These are phyloP conservation scores for Lycodopsis pacificus DNA, from an alignment of 2,797 vertebrate genomes.

Conservation along the genomic window DNA sequence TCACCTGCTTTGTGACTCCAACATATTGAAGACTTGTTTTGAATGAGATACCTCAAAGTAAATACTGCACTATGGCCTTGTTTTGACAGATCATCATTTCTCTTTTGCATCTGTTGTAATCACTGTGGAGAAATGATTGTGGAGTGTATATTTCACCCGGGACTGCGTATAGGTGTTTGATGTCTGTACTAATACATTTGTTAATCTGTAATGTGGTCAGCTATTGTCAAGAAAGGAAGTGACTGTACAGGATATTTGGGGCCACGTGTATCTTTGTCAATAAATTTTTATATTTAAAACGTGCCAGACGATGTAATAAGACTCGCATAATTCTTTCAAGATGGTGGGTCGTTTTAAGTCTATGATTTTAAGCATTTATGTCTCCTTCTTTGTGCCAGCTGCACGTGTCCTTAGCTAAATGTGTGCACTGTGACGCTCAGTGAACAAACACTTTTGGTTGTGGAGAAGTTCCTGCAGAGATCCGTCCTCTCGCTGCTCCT, in stretches of 20 bases:
- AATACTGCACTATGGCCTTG: slow-evolving; percentile 63
- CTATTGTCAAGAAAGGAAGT: slow-evolving; percentile 53
- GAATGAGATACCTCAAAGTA: slow-evolving; percentile 72
- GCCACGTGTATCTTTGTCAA: slow-evolving; percentile 70
- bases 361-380: not conserved
- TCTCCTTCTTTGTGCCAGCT: not conserved
- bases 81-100: slow-evolving; percentile 52
- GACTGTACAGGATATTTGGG: slow-evolving; percentile 62
- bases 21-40: slow-evolving; percentile 62
- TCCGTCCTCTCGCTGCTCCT: slow-evolving; percentile 10
- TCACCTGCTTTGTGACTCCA: slow-evolving; percentile 48
- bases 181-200: slow-evolving; percentile 69
- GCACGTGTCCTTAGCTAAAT: not conserved
- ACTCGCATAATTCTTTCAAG: not conserved
- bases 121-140: slow-evolving; percentile 46
- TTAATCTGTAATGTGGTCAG: slow-evolving; percentile 61
- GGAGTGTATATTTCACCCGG: slow-evolving; percentile 44
- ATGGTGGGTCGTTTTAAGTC: not conserved
- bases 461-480: slow-evolving; percentile 24
- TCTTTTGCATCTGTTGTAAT: slow-evolving; percentile 55
- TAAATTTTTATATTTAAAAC: slow-evolving; percentile 73
- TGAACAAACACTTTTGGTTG: slow-evolving; percentile 23
- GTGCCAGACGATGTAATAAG: not conserved
- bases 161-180: slow-evolving; percentile 58
- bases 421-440: slow-evolving; percentile 1